Conservation (phyloP, 2,888 invertebrate species). For the Dasypolia templi region DNA sequence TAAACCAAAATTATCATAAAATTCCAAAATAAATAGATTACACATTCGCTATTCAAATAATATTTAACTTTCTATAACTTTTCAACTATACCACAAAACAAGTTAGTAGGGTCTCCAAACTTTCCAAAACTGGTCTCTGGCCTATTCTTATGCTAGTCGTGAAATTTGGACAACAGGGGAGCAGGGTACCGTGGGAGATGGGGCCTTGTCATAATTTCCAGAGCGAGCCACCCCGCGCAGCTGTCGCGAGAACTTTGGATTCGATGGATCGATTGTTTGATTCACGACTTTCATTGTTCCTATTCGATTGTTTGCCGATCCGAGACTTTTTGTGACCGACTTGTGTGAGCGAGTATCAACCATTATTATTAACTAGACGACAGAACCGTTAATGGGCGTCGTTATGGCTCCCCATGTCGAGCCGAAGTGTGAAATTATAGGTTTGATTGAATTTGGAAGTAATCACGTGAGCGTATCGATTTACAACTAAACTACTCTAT, state of each 20-base stretch:
- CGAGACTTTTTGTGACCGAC: constrained; percentile 71
- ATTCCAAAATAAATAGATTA: not conserved
- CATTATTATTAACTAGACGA: constrained; percentile 71
- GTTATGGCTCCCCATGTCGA: constrained; percentile 52
- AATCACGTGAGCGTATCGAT: constrained; percentile 40
- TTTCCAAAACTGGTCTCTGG: constrained; percentile 70
- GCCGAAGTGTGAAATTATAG: constrained; percentile 58
- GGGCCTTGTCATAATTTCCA: constrained; percentile 77
- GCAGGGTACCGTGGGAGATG: constrained; percentile 85
- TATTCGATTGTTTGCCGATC: constrained; percentile 76
- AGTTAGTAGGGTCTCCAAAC: constrained; percentile 43
- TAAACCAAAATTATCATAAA: too few relatives aligned
- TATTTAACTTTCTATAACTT: constrained; percentile 40
- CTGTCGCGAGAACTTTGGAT: constrained; percentile 84
- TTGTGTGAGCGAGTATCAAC: constrained; percentile 65
- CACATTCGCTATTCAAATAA: constrained; percentile 28
- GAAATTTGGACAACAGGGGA: constrained; percentile 72
- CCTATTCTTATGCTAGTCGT: constrained; percentile 67
- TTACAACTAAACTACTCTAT: constrained; percentile 6
- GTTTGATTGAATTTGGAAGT: constrained; percentile 37
- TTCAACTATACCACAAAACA: constrained; percentile 36
- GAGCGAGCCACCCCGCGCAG: constrained; percentile 78
- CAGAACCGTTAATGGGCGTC: constrained; percentile 60
- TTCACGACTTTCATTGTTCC: constrained; percentile 84
- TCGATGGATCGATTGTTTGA: constrained; percentile 87